Evolutionary conservation across 2,888 invertebrate species (phyloP), one percentile per base, ranked within the genome.

Genomic region (Tinea semifulvella): DNA sequence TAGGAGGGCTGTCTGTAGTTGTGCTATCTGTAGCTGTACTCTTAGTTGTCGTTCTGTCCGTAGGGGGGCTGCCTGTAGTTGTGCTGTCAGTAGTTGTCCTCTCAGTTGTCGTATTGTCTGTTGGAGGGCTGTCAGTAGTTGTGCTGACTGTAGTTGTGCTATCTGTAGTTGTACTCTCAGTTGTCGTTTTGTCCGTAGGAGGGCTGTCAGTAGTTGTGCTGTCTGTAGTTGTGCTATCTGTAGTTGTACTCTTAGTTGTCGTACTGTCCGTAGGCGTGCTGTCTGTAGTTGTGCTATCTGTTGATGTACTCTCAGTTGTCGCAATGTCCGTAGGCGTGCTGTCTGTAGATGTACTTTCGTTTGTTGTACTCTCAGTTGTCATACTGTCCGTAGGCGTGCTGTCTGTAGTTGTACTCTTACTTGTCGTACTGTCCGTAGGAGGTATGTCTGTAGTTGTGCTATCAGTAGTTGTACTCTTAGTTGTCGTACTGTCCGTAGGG

Each of bases 11-110:
- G 4, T 7, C 13, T 7, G 31, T 31, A 5, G 31, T 39, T 20
- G 39, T 19, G 2, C 11, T 20, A 39, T 17, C 19, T 6, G 39
- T 39, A n/a, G 39, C 19, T 3, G 20, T n/a, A 39, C 36, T 14
- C 16, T 36, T 16, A 11, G 39, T 39, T 19, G 39, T 39, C 6
- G 18, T 19, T 8, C 19, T 39, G 10, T 39, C 39, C 7, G 39
- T 39, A 11, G 39, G 18, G 4, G 39, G 7, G 19, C 10, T 19
- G 3, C 2, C 19, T 8, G 39, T 39, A 5, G 39, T 39, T 19
- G 19, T 19, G 17, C n/a, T 19, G 19, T 17, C 11, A 3, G 39
- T 39, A 20, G 39, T 17, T 16, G 39, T 39, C 3, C 14, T 39
- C 18, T n/a, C 11, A n/a, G 39, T 20, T 39, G 39, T 39, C 4